phyloP scores from a whole-genome alignment of 1,140 invertebrate genomes.

The Psilanteris sp. region DNA sequence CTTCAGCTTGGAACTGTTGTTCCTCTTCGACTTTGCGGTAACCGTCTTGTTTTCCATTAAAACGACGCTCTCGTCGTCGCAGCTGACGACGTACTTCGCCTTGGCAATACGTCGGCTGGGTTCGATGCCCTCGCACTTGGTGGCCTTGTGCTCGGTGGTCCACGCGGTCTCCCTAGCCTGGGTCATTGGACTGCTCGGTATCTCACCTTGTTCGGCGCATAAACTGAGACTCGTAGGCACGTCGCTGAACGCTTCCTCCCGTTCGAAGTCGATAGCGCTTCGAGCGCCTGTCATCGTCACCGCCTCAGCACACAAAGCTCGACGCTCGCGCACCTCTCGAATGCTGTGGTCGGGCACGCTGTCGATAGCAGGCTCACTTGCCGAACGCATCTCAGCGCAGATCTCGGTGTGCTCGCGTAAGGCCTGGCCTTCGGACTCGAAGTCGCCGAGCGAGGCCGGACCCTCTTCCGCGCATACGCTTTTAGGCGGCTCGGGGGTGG shows the following conservation, averaged over 20 bases:
- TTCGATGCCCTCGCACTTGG: slow-evolving; percentile 34
- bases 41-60: slow-evolving; percentile 73
- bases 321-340: slow-evolving; percentile 71
- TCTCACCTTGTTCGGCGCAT: slow-evolving; percentile 75
- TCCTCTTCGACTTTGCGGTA: slow-evolving; percentile 14
- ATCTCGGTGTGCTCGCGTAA: slow-evolving; percentile 75
- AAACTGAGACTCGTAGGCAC: slow-evolving; percentile 73
- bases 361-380: slow-evolving; percentile 75
- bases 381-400: slow-evolving; percentile 76
- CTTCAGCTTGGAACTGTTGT: not conserved
- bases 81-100: slow-evolving; percentile 75
- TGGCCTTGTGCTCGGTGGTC: slow-evolving; percentile 9
- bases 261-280: slow-evolving; percentile 71
- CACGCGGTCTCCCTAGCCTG: slow-evolving; percentile 69
- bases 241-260: slow-evolving; percentile 71
- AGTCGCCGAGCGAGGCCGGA: slow-evolving; percentile 75
- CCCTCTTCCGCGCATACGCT: slow-evolving; percentile 81
- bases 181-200: slow-evolving; percentile 75
- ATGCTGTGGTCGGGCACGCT: slow-evolving; percentile 74
- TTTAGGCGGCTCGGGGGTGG: slow-evolving; percentile 71
- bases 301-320: slow-evolving; percentile 72
- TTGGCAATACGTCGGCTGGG: slow-evolving; percentile 56
- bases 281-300: slow-evolving; percentile 20
- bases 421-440: slow-evolving; percentile 68
- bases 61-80: slow-evolving; percentile 73